Percentiles rank a stretch among this genome's conserved stretches.
phyloP scores from a whole-genome alignment of 2,113 vertebrate genomes.

The Protobothrops flavoviridis region DNA sequence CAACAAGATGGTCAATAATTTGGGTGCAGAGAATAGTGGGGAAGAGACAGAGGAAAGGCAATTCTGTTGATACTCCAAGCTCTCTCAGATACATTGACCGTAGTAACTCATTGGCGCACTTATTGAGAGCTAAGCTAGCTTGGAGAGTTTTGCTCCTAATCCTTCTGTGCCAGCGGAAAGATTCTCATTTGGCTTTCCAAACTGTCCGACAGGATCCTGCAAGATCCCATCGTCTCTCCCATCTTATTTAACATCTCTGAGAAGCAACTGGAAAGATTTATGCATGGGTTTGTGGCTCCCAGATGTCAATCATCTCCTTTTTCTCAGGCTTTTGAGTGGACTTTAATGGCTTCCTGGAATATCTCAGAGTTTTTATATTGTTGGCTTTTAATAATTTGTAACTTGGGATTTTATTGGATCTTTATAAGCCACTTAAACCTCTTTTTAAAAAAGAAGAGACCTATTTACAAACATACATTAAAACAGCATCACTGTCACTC shows the following conservation, averaged over 20 bases:
- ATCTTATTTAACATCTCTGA: neutral
- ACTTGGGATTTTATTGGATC: neutral
- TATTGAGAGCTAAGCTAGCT: neutral
- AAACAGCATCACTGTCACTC: neutral
- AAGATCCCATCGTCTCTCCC: neutral
- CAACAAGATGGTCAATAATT: neutral
- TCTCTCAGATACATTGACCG: neutral
- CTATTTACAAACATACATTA: neutral
- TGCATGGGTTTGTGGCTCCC: neutral
- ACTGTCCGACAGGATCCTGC: neutral
- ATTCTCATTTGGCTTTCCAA: neutral
- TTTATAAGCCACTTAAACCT: neutral
- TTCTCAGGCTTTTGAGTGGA: neutral
- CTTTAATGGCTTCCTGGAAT: neutral
- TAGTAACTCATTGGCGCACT: neutral
- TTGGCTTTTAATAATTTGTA: neutral
- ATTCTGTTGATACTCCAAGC: neutral
- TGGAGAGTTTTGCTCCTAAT: neutral
- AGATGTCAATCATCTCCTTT: neutral
- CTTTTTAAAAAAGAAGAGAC: neutral
- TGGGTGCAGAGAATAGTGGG: neutral
- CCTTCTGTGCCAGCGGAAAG: neutral
- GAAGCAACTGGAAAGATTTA: neutral
- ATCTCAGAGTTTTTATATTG: neutral
- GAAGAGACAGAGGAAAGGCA: neutral